A percentile compares a stretch with the other conserved stretches of the same genome.
These are phyloP conservation scores for Enteromius radiatus DNA, from an alignment of 2,797 vertebrate species.

Conservation along the genomic window DNA sequence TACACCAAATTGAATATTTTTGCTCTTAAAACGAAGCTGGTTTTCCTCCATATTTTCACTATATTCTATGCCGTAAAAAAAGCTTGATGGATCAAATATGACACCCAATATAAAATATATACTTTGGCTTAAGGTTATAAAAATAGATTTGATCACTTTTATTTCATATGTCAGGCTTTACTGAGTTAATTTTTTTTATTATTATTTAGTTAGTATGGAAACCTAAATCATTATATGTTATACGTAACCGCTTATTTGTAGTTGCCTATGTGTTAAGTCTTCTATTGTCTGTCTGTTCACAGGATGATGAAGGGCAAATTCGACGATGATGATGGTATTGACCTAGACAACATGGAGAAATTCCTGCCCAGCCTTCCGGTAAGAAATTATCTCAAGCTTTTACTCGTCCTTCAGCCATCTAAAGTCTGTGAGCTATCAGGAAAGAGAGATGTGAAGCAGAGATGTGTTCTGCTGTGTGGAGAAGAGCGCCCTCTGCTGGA, in stretches of 20 bases:
- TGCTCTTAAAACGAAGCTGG: neutral
- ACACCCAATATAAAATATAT: neutral
- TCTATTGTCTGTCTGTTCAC: slow-evolving; percentile 2
- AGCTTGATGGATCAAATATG: neutral
- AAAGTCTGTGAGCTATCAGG: neutral
- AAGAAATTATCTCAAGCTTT: slow-evolving; percentile 58
- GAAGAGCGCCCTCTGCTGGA: slow-evolving; percentile 63
- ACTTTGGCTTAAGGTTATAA: neutral
- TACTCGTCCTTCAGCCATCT: neutral
- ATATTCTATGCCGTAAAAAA: neutral
- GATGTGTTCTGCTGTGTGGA: neutral
- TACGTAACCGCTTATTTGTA: neutral
- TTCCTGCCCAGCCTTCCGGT: slow-evolving; percentile 92
- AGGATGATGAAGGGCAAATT: slow-evolving; percentile 91
- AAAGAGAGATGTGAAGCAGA: neutral
- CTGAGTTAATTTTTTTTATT: neutral
- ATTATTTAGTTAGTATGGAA: neutral
- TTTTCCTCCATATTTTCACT: neutral
- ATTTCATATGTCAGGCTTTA: neutral
- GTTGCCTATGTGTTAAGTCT: neutral
- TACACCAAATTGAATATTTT: too few species aligned
- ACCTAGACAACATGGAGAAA: slow-evolving; percentile 94
- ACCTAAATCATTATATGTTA: neutral
- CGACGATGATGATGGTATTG: slow-evolving; percentile 90
- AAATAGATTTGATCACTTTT: neutral